phyloP scores from a whole-genome alignment of 2,113 vertebrate genomes.

The Perccottus glenii region DNA sequence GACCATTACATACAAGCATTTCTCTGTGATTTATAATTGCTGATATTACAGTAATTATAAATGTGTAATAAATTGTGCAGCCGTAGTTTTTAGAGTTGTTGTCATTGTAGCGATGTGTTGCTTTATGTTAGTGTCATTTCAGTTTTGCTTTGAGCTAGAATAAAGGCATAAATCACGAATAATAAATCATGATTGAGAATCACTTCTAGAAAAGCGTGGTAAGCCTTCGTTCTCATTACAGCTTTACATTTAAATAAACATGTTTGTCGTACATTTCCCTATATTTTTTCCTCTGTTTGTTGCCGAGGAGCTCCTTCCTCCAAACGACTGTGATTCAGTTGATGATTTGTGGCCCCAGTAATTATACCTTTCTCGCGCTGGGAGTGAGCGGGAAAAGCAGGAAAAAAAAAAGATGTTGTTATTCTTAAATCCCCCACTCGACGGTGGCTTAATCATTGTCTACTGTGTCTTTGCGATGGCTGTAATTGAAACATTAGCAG shows the following conservation, averaged over 20 bases:
- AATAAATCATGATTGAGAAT: too few species aligned
- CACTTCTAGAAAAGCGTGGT: too few species aligned
- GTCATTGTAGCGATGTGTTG: too few species aligned
- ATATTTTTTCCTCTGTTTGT: conserved; percentile 12
- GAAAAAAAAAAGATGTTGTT: conserved; percentile 44
- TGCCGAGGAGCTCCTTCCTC: conserved; percentile 37
- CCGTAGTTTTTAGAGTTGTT: too few species aligned
- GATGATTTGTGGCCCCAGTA: conserved; percentile 67
- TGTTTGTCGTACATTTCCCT: conserved; percentile 26
- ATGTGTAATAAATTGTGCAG: too few species aligned
- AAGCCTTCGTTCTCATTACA: not conserved
- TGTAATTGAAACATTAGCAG: conserved; percentile 77
- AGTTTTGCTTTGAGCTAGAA: too few species aligned
- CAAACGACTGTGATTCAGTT: conserved; percentile 57
- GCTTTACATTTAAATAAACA: conserved; percentile 53
- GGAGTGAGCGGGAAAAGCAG: conserved; percentile 7
- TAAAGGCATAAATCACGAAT: too few species aligned
- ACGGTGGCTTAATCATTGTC: conserved; percentile 71
- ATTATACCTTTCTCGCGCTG: conserved; percentile 65
- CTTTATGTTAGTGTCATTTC: too few species aligned
- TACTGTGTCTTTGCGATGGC: conserved; percentile 65
- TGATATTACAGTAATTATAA: too few species aligned
- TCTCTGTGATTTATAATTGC: too few species aligned
- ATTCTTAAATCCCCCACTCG: conserved; percentile 70
- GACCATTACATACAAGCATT: too few species aligned